Percentiles rank a stretch among this genome's conserved stretches.
Conservation (phyloP, 2,797 vertebrate genomes). For the Euthynnus affinis region DNA sequence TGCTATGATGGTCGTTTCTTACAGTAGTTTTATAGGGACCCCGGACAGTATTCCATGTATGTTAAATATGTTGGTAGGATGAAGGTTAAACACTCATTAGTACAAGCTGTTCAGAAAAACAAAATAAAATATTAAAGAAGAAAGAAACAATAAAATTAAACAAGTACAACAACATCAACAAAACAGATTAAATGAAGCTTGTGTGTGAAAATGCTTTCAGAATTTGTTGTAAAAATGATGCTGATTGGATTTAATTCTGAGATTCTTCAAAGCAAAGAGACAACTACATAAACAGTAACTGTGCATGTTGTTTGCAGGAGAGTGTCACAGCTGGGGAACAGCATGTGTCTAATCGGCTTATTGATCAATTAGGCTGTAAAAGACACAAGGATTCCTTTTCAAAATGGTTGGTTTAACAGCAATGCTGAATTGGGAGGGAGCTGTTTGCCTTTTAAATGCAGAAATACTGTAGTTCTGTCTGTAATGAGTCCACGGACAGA, state of each 20-base stretch:
- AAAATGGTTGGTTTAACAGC: slow-evolving; percentile 21
- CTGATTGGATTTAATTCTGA: background rate
- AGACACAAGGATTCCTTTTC: slow-evolving; percentile 20
- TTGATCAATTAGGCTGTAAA: slow-evolving; percentile 64
- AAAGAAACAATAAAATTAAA: slow-evolving; percentile 29
- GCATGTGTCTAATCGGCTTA: slow-evolving; percentile 61
- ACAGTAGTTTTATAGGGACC: no score
- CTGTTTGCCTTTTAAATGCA: slow-evolving; percentile 37
- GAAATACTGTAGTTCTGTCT: slow-evolving; percentile 55
- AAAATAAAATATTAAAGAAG: slow-evolving; percentile 46
- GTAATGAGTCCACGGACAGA: slow-evolving; percentile 67
- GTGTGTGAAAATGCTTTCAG: background rate
- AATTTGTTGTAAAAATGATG: background rate
- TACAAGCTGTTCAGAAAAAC: slow-evolving; percentile 52
- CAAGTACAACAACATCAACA: slow-evolving; percentile 13
- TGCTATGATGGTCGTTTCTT: no score
- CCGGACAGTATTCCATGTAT: no score
- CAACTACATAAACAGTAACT: slow-evolving; percentile 32
- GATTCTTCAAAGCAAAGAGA: slow-evolving; percentile 26
- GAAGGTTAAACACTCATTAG: slow-evolving; percentile 33
- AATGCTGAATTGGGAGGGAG: slow-evolving; percentile 27
- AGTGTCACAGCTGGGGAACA: slow-evolving; percentile 52
- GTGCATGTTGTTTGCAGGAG: slow-evolving; percentile 26
- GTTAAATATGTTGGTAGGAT: no score
- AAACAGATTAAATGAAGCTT: slow-evolving; percentile 24